Conservation (phyloP, 1,140 invertebrate species). For the Belonocnema kinseyi region DNA sequence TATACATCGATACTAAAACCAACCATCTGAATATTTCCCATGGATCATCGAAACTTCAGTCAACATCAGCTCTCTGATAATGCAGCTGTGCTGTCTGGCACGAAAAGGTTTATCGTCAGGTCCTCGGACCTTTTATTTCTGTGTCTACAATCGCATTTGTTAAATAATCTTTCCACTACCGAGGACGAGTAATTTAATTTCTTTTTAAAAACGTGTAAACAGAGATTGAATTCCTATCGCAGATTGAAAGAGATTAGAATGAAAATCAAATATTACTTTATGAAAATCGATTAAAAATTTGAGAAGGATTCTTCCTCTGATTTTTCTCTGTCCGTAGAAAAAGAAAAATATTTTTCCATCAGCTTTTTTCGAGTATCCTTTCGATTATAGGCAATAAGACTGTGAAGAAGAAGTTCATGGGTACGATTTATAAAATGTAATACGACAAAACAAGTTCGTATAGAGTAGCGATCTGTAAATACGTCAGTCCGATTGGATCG, state of each 20-base stretch:
- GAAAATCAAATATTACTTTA: too few relatives aligned
- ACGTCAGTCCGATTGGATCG: conserved; percentile 62
- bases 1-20: conserved; percentile 69
- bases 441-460: conserved; percentile 41
- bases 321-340: too few relatives aligned
- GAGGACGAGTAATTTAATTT: background rate
- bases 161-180: conserved; percentile 21
- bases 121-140: conserved; percentile 58
- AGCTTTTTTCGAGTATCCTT: background rate
- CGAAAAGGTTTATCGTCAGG: conserved; percentile 53
- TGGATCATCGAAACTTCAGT: conserved; percentile 61
- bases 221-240: too few relatives aligned
- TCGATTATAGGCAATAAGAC: background rate
- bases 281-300: too few relatives aligned
- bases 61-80: conserved; percentile 55
- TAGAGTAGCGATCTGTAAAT: conserved; percentile 55
- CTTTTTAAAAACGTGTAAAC: too few relatives aligned
- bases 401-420: background rate
- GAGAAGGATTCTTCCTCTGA: too few relatives aligned
- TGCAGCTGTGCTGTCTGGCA: conserved; percentile 50
- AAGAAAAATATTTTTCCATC: too few relatives aligned
- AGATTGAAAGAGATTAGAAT: too few relatives aligned
- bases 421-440: conserved; percentile 49
- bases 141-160: conserved; percentile 54
- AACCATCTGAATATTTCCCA: conserved; percentile 55